Base-by-base conservation (phyloP, 2,888 invertebrate genomes). In the Hirtodrosophila cameraria region DNA sequence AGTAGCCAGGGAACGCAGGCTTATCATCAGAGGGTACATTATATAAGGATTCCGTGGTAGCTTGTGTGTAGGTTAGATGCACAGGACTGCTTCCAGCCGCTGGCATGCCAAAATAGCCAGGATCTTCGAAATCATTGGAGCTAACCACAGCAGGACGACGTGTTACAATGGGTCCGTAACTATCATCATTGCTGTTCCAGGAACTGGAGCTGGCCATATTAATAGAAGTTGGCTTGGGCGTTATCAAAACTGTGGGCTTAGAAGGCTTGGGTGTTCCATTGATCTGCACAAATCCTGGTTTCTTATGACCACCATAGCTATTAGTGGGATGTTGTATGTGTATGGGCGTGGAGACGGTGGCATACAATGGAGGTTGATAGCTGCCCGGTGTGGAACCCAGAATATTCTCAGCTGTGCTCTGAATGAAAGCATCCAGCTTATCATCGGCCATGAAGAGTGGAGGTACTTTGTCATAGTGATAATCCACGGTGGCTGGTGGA, bases 191-290 rank as follows among this genome's bases (percentile, higher is more conserved):
- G 45, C 79, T 71, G 0, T 79, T 69, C 70, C 84, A 82, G 0
- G 86, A 54, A 38, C 76, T 82, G 2, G 88, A 73, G 31, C 86
- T 84, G 3, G 87, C 71, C 23, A 87, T 63, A 61, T 88, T 90
- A 6, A 84, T 75, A 0, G 77, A 82, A 0, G 92, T 92, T 1
- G 94, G 95, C 87, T 94, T 95, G 2, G 94, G 94, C 2, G 95
- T 95, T 8, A 94, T 94, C 4, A 94, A 91, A 1, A 79, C 84
- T 0, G 79, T 67, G 1, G 78, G 65, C 7, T 75, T 49, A 1
- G 94, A 94, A 0, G 94, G 93, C 48, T 91, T 91, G 23, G 93
- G 92, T 6, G 92, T 92, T 8, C 85, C 73, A 5, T 75, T 81
- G 9, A 90, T 84, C 61, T 90, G 89, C n/a, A 90, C 88, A 41